A percentile compares a stretch with the other conserved stretches of the same genome.
These are phyloP conservation scores for Actias luna DNA, from an alignment of 2,888 invertebrate species.

Conservation along the genomic window DNA sequence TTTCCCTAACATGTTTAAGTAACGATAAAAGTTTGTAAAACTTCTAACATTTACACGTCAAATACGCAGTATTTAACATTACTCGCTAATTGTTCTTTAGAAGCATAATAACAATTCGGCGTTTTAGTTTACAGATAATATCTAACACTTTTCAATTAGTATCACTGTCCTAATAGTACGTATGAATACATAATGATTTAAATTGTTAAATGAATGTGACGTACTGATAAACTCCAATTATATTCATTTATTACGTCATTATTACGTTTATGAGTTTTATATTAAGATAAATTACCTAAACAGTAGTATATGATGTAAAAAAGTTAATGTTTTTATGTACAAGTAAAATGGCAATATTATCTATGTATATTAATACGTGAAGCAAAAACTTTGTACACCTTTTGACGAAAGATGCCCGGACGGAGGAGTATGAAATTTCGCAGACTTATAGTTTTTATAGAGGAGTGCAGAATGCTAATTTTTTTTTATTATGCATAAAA, in stretches of 20 bases:
- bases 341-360: neutral
- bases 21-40: too few relatives aligned
- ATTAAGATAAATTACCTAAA: neutral
- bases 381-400: too few relatives aligned
- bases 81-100: neutral
- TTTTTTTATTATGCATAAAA: too few relatives aligned
- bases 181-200: neutral
- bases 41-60: neutral
- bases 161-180: neutral
- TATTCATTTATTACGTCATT: neutral
- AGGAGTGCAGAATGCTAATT: too few relatives aligned
- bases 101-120: neutral
- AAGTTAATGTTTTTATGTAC: neutral
- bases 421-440: too few relatives aligned
- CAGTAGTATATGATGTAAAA: neutral
- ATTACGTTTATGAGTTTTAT: neutral
- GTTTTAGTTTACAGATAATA: slow-evolving; percentile 1
- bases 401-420: too few relatives aligned
- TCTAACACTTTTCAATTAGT: neutral
- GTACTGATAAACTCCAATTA: neutral
- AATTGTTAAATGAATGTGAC: neutral
- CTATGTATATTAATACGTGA: too few relatives aligned
- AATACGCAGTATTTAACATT: neutral
- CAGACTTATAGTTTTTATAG: too few relatives aligned
- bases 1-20: neutral